These are phyloP conservation scores for Acanthopleura granulata DNA, from an alignment of 2,888 invertebrate genomes.

Conservation along the genomic window DNA sequence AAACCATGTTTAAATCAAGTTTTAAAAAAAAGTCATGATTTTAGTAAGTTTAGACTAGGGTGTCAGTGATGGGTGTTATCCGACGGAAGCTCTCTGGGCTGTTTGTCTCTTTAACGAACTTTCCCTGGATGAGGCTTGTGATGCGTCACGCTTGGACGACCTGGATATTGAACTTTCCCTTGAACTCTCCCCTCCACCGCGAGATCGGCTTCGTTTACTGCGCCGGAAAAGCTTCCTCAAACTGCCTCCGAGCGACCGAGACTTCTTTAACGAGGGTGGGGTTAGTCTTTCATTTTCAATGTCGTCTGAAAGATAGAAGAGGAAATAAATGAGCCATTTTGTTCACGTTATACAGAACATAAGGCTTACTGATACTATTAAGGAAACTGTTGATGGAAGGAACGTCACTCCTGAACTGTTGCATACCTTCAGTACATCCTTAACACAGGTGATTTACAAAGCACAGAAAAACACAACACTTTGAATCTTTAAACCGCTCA, in stretches of 20 bases:
- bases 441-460: no score
- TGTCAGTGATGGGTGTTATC: neutral
- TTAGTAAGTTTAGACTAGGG: neutral
- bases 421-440: no score
- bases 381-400: no score
- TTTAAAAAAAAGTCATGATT: no score
- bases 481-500: no score
- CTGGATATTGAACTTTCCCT: constrained; percentile 60
- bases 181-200: constrained; percentile 46
- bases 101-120: constrained; percentile 41
- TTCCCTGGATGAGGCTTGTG: constrained; percentile 52
- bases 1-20: no score
- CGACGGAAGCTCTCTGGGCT: constrained; percentile 14
- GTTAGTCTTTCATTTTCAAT: constrained; percentile 49
- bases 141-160: constrained; percentile 48
- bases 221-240: constrained; percentile 59
- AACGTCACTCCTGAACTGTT: no score
- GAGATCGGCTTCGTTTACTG: constrained; percentile 48
- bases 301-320: constrained; percentile 47
- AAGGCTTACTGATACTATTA: no score
- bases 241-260: constrained; percentile 61
- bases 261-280: constrained; percentile 58
- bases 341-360: neutral
- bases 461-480: neutral
- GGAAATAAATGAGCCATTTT: neutral